Conservation (phyloP, 2,113 vertebrate species). For the Aldabrachelys gigantea region DNA sequence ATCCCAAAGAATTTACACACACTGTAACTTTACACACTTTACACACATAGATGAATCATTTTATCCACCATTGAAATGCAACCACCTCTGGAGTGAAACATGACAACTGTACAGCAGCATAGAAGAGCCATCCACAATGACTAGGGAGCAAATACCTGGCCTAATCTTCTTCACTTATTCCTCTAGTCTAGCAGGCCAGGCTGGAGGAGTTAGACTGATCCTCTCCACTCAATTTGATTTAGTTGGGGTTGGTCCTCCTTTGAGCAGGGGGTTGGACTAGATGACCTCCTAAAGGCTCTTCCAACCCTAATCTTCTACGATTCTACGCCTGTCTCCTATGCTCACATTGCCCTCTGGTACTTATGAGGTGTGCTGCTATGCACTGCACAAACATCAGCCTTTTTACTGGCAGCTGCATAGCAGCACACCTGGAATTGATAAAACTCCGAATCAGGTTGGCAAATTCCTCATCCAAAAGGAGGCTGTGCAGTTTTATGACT, state of each 20-base stretch:
- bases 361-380: neutral
- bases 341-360: neutral
- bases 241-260: too few species aligned
- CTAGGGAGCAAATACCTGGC: neutral
- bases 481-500: neutral
- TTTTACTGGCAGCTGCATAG: neutral
- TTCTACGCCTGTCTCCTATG: neutral
- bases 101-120: neutral
- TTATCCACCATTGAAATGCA: neutral
- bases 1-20: neutral
- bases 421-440: neutral
- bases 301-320: too few species aligned
- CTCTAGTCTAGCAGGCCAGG: neutral
- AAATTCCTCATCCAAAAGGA: neutral
- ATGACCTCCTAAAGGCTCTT: too few species aligned
- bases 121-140: neutral
- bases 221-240: neutral
- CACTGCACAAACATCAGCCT: fast-evolving
- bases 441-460: neutral
- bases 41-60: neutral
- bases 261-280: too few species aligned
- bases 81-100: neutral
- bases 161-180: neutral
- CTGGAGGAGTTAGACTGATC: neutral
- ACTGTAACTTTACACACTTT: neutral